A percentile compares a stretch with the other conserved stretches of the same genome.
These are phyloP conservation scores for Hippoglossus hippoglossus DNA, from an alignment of 2,797 vertebrate genomes.

Conservation along the genomic window DNA sequence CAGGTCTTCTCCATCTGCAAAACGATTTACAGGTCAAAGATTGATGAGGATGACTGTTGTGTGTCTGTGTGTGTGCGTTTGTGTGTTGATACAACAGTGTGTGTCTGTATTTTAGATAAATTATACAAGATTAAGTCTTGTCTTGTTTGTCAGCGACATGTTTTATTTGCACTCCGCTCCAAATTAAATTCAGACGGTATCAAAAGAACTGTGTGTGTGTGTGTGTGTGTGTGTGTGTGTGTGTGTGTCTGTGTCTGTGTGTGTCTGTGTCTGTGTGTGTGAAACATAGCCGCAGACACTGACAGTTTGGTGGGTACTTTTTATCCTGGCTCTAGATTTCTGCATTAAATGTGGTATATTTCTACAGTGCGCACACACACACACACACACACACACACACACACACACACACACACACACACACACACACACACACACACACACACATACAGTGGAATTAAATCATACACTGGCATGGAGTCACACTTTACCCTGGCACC, in stretches of 20 bases:
- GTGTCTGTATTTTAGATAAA: constrained; percentile 52
- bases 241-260: neutral
- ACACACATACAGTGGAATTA: constrained; percentile 41
- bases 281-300: constrained; percentile 46
- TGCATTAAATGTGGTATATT: constrained; percentile 3
- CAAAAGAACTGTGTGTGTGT: constrained; percentile 2
- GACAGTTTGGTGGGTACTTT: constrained; percentile 56
- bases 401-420: constrained; percentile 28
- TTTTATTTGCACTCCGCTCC: constrained; percentile 41
- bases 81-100: constrained; percentile 50
- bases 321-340: constrained; percentile 54
- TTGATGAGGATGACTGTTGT: constrained; percentile 67
- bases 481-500: constrained; percentile 65
- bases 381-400: constrained; percentile 18
- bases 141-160: constrained; percentile 39
- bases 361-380: constrained; percentile 18
- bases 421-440: constrained; percentile 27
- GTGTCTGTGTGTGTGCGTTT: constrained; percentile 7
- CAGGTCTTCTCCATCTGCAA: constrained; percentile 66
- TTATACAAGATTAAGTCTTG: constrained; percentile 40
- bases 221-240: neutral
- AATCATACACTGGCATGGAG: constrained; percentile 68
- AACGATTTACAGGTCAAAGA: constrained; percentile 65
- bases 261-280: neutral
- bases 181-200: constrained; percentile 22